A percentile compares a stretch with the other conserved stretches of the same genome.
These are phyloP conservation scores for Echinometra lucunter DNA, from an alignment of 53 echinoderm and acorn worm genomes.

Conservation along the genomic window DNA sequence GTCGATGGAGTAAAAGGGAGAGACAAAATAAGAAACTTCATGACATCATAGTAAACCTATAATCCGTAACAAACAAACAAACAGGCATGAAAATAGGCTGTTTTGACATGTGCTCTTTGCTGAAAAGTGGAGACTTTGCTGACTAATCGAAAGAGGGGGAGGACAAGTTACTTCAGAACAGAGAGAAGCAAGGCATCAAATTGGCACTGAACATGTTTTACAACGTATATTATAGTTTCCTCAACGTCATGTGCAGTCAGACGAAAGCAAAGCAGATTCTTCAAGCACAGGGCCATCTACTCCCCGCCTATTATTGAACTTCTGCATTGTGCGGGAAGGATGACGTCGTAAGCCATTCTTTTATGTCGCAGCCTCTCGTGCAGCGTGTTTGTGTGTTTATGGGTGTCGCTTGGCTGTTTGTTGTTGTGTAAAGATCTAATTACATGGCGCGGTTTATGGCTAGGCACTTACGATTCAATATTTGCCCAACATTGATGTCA, in stretches of 20 bases:
- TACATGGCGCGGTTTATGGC: not conserved
- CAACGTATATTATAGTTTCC: constrained; percentile 39
- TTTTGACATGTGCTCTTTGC: not conserved
- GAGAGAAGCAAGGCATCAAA: not conserved
- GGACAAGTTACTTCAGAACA: not conserved
- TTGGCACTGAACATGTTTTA: constrained; percentile 36
- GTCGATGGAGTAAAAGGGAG: not conserved
- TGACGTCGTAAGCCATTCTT: constrained; percentile 14
- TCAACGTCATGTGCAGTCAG: constrained; percentile 21
- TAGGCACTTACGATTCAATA: constrained; percentile 25
- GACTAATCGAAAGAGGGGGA: not conserved
- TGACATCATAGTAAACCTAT: not conserved
- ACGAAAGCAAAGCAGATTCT: not conserved
- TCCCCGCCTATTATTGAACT: not conserved
- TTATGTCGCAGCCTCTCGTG: not conserved
- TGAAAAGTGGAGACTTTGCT: not conserved
- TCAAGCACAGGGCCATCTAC: not conserved
- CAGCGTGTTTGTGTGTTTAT: constrained; percentile 22
- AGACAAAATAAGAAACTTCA: not conserved
- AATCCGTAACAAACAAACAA: not conserved
- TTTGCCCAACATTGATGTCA: constrained; percentile 17
- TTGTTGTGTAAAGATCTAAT: constrained; percentile 44
- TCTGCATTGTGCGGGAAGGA: not conserved
- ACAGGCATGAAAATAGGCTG: not conserved
- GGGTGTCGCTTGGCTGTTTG: constrained; percentile 6